Evolutionary conservation across 2,888 invertebrate genomes (phyloP).

Genomic region (Laothoe populi): DNA sequence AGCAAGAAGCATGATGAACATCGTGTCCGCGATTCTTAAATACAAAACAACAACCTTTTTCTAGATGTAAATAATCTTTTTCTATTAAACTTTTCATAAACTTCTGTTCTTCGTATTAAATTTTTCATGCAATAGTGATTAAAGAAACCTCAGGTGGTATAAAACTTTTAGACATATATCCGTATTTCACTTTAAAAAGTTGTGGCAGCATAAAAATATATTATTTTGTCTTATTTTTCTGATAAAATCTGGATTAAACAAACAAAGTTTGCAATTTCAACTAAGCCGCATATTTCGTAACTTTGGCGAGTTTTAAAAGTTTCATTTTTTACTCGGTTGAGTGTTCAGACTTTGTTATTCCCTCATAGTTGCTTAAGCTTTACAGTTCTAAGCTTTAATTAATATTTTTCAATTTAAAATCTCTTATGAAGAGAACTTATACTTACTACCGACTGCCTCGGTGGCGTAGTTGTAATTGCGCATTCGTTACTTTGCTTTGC

Average conservation of each 20-base stretch:
- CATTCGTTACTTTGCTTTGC: too few relatives aligned
- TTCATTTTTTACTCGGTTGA: conserved; percentile 46
- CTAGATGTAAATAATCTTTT: too few relatives aligned
- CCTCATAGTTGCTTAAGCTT: conserved; percentile 55
- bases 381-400: conserved; percentile 38
- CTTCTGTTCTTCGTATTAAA: too few relatives aligned
- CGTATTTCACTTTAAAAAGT: background rate
- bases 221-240: conserved; percentile 10
- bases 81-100: too few relatives aligned
- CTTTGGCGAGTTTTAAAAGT: conserved; percentile 42
- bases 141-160: conserved; percentile 6
- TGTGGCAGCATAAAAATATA: conserved; percentile 10
- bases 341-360: conserved; percentile 51
- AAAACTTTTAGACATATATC: conserved; percentile 5
- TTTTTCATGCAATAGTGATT: too few relatives aligned
- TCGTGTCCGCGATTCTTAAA: background rate
- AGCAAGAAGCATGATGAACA: background rate
- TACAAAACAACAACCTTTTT: too few relatives aligned
- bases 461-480: too few relatives aligned
- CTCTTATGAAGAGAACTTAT: conserved; percentile 7
- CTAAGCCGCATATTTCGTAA: conserved; percentile 49
- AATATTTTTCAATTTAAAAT: conserved; percentile 31
- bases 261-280: conserved; percentile 53
- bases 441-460: too few relatives aligned
- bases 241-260: conserved; percentile 39